A percentile compares a stretch with the other conserved stretches of the same genome.
Evolutionary conservation across 30 jellyfish, hydroid and myxozoan species (phyloP).

Genomic region (Euphysa ruthae): DNA sequence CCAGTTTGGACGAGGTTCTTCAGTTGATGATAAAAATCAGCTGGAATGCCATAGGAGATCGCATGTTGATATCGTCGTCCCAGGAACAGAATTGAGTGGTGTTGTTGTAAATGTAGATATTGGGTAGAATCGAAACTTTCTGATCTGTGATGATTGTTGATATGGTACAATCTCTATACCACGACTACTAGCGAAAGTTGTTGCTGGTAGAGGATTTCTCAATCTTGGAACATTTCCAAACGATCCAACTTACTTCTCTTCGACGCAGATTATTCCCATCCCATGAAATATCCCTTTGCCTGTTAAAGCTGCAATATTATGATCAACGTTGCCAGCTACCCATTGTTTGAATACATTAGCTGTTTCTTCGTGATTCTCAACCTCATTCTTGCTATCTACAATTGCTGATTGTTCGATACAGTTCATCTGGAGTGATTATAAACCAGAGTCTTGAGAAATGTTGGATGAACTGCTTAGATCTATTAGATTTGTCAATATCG

Average conservation of each 20-base stretch:
- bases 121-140: not conserved
- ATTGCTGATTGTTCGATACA: not conserved
- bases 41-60: constrained; percentile 27
- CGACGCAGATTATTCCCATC: not conserved
- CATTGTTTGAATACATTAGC: not conserved
- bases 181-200: not conserved
- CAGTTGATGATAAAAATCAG: constrained; percentile 3
- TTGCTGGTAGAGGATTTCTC: not conserved
- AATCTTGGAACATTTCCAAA: constrained; percentile 8
- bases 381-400: not conserved
- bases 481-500: constrained; percentile 5
- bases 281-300: not conserved
- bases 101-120: not conserved
- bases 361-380: not conserved
- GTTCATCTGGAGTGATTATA: constrained; percentile 4
- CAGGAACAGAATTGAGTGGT: not conserved
- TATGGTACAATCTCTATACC: constrained; percentile 18
- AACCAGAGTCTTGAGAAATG: not conserved
- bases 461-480: not conserved
- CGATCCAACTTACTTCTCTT: constrained; percentile 24
- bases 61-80: not conserved
- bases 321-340: constrained; percentile 3
- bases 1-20: constrained; percentile 30
- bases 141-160: constrained; percentile 4
- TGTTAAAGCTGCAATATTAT: not conserved